A percentile compares a stretch with the other conserved stretches of the same genome.
Conservation (phyloP, 2,113 vertebrate genomes). For the Mus spicilegus region DNA sequence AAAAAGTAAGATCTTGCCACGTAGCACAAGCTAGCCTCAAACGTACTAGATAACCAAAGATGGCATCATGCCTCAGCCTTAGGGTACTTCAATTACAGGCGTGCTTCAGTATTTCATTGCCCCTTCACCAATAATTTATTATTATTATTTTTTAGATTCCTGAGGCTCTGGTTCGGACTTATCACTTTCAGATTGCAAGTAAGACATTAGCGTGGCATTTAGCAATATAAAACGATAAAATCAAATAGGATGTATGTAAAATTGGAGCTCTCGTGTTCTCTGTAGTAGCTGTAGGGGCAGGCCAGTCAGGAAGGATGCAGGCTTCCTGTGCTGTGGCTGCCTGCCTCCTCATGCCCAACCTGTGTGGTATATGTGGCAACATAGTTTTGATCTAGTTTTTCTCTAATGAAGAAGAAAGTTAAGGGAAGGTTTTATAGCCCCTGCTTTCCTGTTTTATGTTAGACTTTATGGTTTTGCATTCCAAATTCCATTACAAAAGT, state of each 20-base stretch:
- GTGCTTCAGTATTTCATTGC: neutral
- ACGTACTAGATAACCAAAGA: neutral
- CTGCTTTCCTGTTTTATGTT: conserved; percentile 53
- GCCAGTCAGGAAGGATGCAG: neutral
- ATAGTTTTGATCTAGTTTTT: neutral
- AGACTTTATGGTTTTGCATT: conserved; percentile 32
- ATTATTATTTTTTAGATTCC: neutral
- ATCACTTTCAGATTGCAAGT: neutral
- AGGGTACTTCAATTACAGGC: neutral
- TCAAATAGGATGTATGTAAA: neutral
- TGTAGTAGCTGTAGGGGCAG: neutral
- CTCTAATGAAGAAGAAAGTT: conserved; percentile 46
- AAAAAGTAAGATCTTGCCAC: neutral
- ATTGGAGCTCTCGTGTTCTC: neutral
- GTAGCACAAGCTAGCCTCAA: neutral
- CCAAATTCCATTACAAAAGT: conserved; percentile 49
- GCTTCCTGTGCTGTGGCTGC: neutral
- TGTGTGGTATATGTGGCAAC: neutral
- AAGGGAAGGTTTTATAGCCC: neutral
- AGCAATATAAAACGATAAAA: neutral
- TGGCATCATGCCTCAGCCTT: neutral
- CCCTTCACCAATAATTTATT: neutral
- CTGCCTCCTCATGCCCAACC: neutral
- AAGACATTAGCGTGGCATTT: neutral
- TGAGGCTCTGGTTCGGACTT: neutral